phyloP scores from a whole-genome alignment of 2,888 invertebrate species.

The Teleogryllus oceanicus region DNA sequence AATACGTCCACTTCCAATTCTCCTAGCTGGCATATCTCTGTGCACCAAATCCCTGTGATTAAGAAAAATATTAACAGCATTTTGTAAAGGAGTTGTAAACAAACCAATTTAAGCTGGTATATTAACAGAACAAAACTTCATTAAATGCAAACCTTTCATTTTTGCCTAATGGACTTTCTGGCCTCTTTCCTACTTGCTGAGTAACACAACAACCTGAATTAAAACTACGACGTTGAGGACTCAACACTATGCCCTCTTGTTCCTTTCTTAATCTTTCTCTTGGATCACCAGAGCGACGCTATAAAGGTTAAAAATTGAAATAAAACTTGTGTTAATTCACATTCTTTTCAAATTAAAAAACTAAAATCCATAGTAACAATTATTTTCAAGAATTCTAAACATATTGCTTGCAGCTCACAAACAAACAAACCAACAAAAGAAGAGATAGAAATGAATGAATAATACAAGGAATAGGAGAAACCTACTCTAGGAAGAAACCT shows the following conservation, averaged over 20 bases:
- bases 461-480: too few species aligned
- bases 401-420: too few species aligned
- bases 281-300: constrained; percentile 62
- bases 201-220: constrained; percentile 82
- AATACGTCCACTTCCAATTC: constrained; percentile 84
- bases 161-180: constrained; percentile 49
- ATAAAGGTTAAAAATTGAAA: constrained; percentile 37
- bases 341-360: not conserved
- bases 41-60: constrained; percentile 42
- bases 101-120: not conserved
- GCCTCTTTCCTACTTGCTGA: constrained; percentile 43
- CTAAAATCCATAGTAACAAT: not conserved
- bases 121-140: constrained; percentile 12
- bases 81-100: not conserved
- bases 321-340: not conserved
- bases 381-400: not conserved
- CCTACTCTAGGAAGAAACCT: too few species aligned
- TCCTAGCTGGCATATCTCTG: constrained; percentile 50
- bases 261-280: constrained; percentile 77
- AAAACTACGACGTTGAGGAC: constrained; percentile 82
- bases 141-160: constrained; percentile 41
- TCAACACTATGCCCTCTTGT: constrained; percentile 77
- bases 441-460: too few species aligned
- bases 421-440: too few species aligned
- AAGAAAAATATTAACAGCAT: not conserved